Evolutionary conservation across 2,888 invertebrate genomes (phyloP).

Genomic region (Caenorhabditis sp.): DNA sequence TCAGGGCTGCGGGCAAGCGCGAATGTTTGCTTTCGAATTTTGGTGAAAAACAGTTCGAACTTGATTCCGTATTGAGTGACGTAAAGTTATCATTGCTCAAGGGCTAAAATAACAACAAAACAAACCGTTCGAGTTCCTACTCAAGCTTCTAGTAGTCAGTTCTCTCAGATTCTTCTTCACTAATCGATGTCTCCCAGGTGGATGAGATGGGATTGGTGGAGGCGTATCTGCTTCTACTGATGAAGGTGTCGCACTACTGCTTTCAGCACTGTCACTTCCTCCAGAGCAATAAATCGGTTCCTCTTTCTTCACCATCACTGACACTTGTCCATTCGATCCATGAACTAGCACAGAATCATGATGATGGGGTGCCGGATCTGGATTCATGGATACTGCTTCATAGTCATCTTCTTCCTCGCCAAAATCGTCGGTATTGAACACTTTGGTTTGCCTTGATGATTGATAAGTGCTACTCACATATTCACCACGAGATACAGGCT

Average conservation of each 20-base stretch:
- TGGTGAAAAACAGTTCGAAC: constrained; percentile 37
- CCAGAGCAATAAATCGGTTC: constrained; percentile 54
- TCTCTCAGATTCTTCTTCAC: constrained; percentile 57
- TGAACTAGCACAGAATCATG: constrained; percentile 50
- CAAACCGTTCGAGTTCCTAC: constrained; percentile 30
- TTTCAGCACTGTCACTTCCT: constrained; percentile 61
- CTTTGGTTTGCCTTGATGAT: constrained; percentile 19
- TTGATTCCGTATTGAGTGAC: no score
- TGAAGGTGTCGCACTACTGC: constrained; percentile 59
- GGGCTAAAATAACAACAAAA: constrained; percentile 15
- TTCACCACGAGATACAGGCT: constrained; percentile 57
- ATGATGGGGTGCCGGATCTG: constrained; percentile 43
- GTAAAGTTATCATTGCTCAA: no score
- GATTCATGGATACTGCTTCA: constrained; percentile 53
- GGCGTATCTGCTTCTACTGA: constrained; percentile 59
- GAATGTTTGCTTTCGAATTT: constrained; percentile 53
- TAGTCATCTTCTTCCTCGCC: constrained; percentile 50
- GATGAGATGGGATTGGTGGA: constrained; percentile 66
- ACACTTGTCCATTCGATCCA: constrained; percentile 42
- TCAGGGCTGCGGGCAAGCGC: constrained; percentile 3
- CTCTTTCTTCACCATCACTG: constrained; percentile 52
- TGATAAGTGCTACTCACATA: constrained; percentile 48
- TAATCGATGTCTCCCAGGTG: constrained; percentile 67
- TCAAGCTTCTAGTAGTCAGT: constrained; percentile 1
- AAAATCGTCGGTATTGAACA: constrained; percentile 47